Percentiles rank a stretch among this genome's conserved stretches.
These are phyloP conservation scores for Drosophila sturtevanti DNA, from an alignment of 1,140 invertebrate species.

Conservation along the genomic window DNA sequence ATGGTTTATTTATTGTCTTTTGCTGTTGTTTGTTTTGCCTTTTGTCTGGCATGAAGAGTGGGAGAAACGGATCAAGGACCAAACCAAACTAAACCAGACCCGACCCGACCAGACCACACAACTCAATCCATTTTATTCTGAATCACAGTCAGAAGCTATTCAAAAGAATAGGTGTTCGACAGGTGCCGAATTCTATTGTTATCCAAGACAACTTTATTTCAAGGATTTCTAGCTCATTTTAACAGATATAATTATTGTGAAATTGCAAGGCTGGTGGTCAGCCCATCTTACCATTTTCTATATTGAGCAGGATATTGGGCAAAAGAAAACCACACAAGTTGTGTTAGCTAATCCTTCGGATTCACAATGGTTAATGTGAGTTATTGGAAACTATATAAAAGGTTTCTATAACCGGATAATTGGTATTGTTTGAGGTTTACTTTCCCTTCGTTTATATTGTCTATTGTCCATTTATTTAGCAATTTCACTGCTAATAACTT, in stretches of 20 bases:
- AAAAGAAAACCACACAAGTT: constrained; percentile 49
- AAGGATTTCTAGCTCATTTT: constrained; percentile 63
- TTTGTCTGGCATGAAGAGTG: constrained; percentile 42
- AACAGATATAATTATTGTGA: constrained; percentile 66
- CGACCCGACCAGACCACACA: constrained; percentile 58
- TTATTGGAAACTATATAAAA: constrained; percentile 28
- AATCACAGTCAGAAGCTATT: constrained; percentile 12
- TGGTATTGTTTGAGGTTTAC: constrained; percentile 1
- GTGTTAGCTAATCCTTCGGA: constrained; percentile 20
- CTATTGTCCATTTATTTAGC: constrained; percentile 27
- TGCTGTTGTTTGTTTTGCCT: constrained; percentile 65
- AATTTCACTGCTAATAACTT: constrained; percentile 30
- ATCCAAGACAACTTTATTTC: constrained; percentile 56
- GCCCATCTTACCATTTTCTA: constrained; percentile 50
- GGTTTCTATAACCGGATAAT: constrained; percentile 31
- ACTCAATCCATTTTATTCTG: constrained; percentile 14
- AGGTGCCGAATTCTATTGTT: constrained; percentile 38
- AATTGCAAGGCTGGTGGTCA: constrained; percentile 43
- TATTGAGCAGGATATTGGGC: constrained; percentile 10
- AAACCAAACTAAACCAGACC: constrained; percentile 57
- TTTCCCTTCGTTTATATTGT: background rate
- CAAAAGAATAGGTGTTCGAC: constrained; percentile 14
- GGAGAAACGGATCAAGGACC: background rate
- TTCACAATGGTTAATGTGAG: constrained; percentile 48
- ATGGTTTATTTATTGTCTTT: constrained; percentile 79